A percentile compares a stretch with the other conserved stretches of the same genome.
Conservation (phyloP, 2,113 vertebrate genomes). For the Ranitomeya variabilis region DNA sequence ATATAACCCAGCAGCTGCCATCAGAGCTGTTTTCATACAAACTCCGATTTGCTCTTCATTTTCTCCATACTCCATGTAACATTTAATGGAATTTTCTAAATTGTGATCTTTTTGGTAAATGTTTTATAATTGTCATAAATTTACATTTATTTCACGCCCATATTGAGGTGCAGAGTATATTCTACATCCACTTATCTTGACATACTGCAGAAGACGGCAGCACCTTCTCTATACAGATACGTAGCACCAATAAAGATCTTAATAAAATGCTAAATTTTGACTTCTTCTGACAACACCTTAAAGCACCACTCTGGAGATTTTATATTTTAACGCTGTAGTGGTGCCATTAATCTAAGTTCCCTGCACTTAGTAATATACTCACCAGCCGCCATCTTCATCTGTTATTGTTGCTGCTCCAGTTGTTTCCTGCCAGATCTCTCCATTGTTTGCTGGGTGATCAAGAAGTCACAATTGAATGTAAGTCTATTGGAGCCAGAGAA, state of each 20-base stretch:
- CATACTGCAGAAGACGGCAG: neutral
- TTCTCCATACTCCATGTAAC: neutral
- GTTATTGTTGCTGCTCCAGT: too few relatives aligned
- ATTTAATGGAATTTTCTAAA: neutral
- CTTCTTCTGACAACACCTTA: too few relatives aligned
- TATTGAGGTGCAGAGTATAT: neutral
- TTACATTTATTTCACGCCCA: neutral
- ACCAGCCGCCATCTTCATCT: too few relatives aligned
- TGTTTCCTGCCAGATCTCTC: too few relatives aligned
- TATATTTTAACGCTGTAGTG: too few relatives aligned
- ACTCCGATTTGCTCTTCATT: neutral
- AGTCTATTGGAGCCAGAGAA: too few relatives aligned
- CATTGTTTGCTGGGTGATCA: too few relatives aligned
- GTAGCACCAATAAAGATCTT: neutral
- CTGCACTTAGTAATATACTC: too few relatives aligned
- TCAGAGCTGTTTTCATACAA: neutral
- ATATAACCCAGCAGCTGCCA: conserved; percentile 2
- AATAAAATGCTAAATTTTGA: neutral
- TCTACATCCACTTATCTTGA: neutral
- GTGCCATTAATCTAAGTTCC: too few relatives aligned
- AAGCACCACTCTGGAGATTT: too few relatives aligned
- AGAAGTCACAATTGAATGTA: too few relatives aligned
- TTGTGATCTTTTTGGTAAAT: neutral
- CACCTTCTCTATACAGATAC: neutral
- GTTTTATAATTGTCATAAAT: neutral